Evolutionary conservation across 2,113 vertebrate species (phyloP).

Genomic region (Neolamprologus longior): DNA sequence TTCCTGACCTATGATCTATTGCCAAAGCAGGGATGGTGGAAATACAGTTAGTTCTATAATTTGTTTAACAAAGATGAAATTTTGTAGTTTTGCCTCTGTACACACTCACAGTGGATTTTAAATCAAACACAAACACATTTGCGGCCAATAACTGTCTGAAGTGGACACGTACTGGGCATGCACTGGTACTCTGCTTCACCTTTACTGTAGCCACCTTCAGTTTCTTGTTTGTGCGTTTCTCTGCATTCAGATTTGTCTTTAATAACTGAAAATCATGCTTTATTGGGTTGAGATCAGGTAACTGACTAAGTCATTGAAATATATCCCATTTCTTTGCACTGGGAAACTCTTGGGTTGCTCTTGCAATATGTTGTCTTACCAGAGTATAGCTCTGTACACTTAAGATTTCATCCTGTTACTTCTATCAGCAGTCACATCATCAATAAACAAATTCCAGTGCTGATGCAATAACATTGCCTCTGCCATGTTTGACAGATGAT

Average conservation of each 20-base stretch:
- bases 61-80: background rate
- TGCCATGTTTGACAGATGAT: background rate
- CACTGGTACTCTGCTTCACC: background rate
- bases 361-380: background rate
- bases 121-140: background rate
- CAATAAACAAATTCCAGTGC: background rate
- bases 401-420: background rate
- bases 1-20: background rate
- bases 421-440: background rate
- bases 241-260: background rate
- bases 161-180: background rate
- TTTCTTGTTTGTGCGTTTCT: background rate
- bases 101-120: background rate
- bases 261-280: background rate
- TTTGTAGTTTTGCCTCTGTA: background rate
- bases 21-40: background rate
- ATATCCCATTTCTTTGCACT: background rate
- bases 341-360: background rate
- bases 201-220: background rate
- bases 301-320: background rate
- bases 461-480: background rate
- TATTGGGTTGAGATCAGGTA: background rate
- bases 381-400: background rate
- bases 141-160: background rate
- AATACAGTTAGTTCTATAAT: background rate